Base-by-base conservation (phyloP, 1,140 invertebrate species). In the Bombus polaris region DNA sequence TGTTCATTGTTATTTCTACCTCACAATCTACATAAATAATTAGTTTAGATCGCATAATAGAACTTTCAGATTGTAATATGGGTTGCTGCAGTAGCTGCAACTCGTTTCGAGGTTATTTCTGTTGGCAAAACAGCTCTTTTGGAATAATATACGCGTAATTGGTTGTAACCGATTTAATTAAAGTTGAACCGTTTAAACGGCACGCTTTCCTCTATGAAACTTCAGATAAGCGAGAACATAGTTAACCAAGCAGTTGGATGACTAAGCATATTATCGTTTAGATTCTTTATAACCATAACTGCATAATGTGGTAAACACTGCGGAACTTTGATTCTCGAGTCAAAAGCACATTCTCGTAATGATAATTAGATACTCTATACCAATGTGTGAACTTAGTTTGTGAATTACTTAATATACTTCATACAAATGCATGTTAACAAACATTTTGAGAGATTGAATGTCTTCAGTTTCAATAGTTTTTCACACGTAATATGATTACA, bases 141-240 rank as follows among this genome's bases (percentile, higher is more conserved):
- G 22, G 42, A 77, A 71, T 73, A 86, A 87, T 81, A 81, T 81
- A 86, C 22, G 59, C 65, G 53, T 75, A 82, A 86, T 75, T 81
- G 37, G 53, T 79, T 80, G 53, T 80, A 81, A 81, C 53, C 53
- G 39, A 57, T 87, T 88, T 82, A 87, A 87, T 88, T 83, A 88
- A 88, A 87, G 22, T 83, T 83, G 32, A 71, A 47, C n/a, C 37
- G 15, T 88, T 77, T 82, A 78, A 66, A 65, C 2, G 42, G 8
- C n/a, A 70, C 44, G 35, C 4, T 77, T 71, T 59, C 68, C 15
- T 59, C 35, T 77, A 18, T 59, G 47, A 44, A 70, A 87, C 57
- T 77, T 37, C 57, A 35, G n/a, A 12, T 79, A 25, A 35, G n/a
- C 35, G 53, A 25, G 18, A 65, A 39, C 35, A 79, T 66, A 35